phyloP scores from a whole-genome alignment of 2,888 invertebrate species.

The Drosophila paramelanica region DNA sequence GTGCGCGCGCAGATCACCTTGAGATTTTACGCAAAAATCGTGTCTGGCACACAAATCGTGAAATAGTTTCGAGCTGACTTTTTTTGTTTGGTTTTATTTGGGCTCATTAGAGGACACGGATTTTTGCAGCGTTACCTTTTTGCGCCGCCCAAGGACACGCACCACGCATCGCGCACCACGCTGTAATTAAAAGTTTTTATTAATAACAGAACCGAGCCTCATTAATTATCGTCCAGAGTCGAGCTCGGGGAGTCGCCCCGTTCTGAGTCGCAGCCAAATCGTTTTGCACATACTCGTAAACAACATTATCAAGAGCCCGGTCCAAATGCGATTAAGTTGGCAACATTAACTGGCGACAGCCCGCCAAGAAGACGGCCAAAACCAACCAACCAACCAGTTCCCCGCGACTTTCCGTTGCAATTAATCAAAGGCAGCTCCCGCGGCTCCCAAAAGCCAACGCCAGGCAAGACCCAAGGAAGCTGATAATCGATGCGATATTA shows the following conservation, averaged over 20 bases:
- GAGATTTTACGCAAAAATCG: conserved; percentile 76
- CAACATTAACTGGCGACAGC: conserved; percentile 77
- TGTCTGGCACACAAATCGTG: conserved; percentile 23
- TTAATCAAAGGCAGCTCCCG: conserved; percentile 64
- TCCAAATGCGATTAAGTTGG: conserved; percentile 77
- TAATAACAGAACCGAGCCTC: conserved; percentile 57
- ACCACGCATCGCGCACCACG: conserved; percentile 14
- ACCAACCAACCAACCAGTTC: conserved; percentile 36
- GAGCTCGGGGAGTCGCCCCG: neutral
- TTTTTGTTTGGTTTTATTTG: conserved; percentile 55
- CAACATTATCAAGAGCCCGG: conserved; percentile 73
- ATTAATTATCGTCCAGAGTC: conserved; percentile 63
- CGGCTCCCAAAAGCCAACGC: neutral
- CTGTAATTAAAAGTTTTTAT: conserved; percentile 73
- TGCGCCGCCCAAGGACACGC: conserved; percentile 53
- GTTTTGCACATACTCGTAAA: conserved; percentile 73
- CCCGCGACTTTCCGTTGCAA: conserved; percentile 44
- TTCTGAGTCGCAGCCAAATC: conserved; percentile 48
- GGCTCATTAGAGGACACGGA: conserved; percentile 56
- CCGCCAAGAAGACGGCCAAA: conserved; percentile 7
- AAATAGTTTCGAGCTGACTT: conserved; percentile 55
- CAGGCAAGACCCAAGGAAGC: conserved; percentile 28
- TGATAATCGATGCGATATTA: conserved; percentile 44
- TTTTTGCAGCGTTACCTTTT: conserved; percentile 38
- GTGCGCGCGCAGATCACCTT: conserved; percentile 44